phyloP scores from a whole-genome alignment of 2,797 vertebrate genomes.

The Bradypodion ventrale region DNA sequence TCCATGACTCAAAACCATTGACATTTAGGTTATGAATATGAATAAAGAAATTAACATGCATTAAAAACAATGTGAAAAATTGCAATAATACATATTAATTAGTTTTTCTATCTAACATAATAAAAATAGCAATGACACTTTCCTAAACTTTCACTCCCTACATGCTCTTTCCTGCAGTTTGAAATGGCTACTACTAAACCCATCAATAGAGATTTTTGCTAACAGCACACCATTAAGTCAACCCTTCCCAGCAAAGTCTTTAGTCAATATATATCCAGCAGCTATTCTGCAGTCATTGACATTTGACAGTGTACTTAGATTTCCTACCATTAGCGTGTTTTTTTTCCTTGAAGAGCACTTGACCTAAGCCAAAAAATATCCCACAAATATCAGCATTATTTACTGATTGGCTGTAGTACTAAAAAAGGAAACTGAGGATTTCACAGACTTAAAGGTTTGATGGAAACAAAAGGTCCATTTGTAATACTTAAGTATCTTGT shows the following conservation, averaged over 20 bases:
- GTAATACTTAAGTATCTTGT: conserved; percentile 55
- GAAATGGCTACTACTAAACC: conserved; percentile 53
- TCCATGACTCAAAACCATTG: neutral
- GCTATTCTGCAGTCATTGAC: conserved; percentile 68
- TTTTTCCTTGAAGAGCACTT: conserved; percentile 66
- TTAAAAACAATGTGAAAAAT: neutral
- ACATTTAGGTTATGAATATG: neutral
- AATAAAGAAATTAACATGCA: neutral
- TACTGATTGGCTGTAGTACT: conserved; percentile 60
- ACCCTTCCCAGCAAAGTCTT: conserved; percentile 51
- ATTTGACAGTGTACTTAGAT: conserved; percentile 69
- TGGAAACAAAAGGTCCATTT: conserved; percentile 56
- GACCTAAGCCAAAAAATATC: conserved; percentile 70
- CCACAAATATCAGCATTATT: conserved; percentile 67
- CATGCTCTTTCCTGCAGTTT: conserved; percentile 43
- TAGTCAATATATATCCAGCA: conserved; percentile 69
- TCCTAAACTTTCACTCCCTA: conserved; percentile 4
- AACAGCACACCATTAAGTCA: conserved; percentile 60
- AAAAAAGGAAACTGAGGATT: conserved; percentile 49
- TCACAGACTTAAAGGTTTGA: conserved; percentile 60
- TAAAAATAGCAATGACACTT: neutral
- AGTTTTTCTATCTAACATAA: neutral
- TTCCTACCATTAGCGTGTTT: conserved; percentile 67
- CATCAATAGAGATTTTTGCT: conserved; percentile 50
- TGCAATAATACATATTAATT: neutral